Base-by-base conservation (phyloP, 2,113 vertebrate genomes). In the Myotis lucifugus region DNA sequence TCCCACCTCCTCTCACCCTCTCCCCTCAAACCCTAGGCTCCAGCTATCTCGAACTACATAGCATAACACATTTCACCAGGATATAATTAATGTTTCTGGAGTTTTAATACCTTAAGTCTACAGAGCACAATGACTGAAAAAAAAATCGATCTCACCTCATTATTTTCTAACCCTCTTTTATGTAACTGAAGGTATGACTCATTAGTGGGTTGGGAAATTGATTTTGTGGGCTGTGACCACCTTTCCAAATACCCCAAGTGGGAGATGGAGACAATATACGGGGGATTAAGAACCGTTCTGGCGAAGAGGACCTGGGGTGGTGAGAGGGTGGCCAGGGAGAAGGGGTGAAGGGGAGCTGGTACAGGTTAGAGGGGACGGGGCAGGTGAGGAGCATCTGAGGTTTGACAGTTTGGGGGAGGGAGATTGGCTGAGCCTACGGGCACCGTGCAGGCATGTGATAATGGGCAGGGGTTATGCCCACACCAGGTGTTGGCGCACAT, bases 401-500 rank as follows among this genome's bases (percentile, higher is more conserved):
- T 70, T 2, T 10, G 52, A 25, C 81, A 67, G 56, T 9, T 18
- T 69, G 3, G 8, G 11, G 66, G 10, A 73, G 52, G 19, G 2
- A 4, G 19, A 10, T 0, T 4, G 32, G 48, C 48, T 66, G 61
- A 86, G 54, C 48, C 81, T 56, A 10, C 0, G 66, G 32, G 46
- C 67, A 69, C 52, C 82, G 70, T 23, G 23, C 8, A 64, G 6
- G 15, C 34, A 5, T 0, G 3, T 7, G 37, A 18, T 82, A 69
- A 85, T 0, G n/a, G 5, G 48, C 72, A 81, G 50, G 32, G n/a
- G 0, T 42, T 15, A 32, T 52, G 37, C 5, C 19, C 78, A 50
- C 11, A 56, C 29, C 86, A 93, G 70, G 90, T 90, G 76, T 0
- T 66, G 85, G 97, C 98, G 6, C 99, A 98, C 89, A 97, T 99